These are phyloP conservation scores for Silurus asotus DNA, from an alignment of 2,113 vertebrate genomes.

Conservation along the genomic window DNA sequence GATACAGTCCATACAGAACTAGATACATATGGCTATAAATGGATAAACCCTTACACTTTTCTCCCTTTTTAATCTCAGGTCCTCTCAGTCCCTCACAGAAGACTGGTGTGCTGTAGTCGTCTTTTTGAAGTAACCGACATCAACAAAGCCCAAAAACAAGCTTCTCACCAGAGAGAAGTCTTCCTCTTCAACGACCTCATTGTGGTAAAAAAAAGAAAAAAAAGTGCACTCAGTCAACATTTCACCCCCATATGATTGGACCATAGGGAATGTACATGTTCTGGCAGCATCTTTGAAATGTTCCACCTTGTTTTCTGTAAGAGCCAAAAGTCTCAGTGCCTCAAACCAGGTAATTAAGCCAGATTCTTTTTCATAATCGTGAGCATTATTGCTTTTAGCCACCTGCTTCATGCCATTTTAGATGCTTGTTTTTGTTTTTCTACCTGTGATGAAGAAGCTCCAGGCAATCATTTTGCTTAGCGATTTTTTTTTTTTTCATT, in stretches of 20 bases:
- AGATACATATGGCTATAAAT: neutral
- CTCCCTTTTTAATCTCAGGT: conserved; percentile 72
- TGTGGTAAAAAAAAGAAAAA: conserved; percentile 80
- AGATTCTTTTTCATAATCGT: neutral
- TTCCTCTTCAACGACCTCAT: conserved; percentile 99
- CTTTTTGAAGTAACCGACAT: conserved; percentile 94
- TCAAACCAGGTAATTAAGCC: conserved; percentile 10
- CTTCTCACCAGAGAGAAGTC: conserved; percentile 95
- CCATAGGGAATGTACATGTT: neutral
- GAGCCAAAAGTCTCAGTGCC: neutral
- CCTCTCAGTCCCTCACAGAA: conserved; percentile 90
- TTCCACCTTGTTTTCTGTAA: neutral
- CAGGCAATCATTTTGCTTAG: conserved; percentile 27
- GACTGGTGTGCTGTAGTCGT: conserved; percentile 96
- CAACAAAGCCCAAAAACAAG: conserved; percentile 96
- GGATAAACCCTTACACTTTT: neutral
- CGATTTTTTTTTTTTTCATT: conserved; percentile 42
- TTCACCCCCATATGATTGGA: neutral
- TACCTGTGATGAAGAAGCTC: neutral
- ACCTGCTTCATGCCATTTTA: neutral
- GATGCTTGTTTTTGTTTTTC: neutral
- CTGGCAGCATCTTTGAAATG: neutral
- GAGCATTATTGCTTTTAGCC: neutral
- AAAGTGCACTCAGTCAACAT: neutral
- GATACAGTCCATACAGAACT: neutral